Evolutionary conservation across 1,140 invertebrate species (phyloP).

Genomic region (Procambarus virginalis): DNA sequence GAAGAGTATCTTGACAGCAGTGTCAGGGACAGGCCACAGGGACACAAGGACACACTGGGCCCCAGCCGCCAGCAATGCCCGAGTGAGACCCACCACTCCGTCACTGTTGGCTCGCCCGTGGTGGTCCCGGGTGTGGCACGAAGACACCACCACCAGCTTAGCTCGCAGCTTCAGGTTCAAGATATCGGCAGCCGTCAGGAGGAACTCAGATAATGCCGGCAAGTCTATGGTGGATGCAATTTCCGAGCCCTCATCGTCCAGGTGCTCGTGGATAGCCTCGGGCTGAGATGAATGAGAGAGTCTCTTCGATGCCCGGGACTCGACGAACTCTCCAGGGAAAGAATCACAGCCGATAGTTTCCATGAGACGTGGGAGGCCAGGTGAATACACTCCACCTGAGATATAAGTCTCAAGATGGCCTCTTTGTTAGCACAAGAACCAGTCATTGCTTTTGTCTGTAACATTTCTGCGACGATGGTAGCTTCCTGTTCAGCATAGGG

Average conservation of each 20-base stretch:
- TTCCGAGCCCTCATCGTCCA: conserved; percentile 74
- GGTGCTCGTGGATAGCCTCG: conserved; percentile 72
- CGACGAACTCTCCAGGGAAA: conserved; percentile 81
- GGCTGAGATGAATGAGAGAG: conserved; percentile 72
- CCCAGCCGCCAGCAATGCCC: conserved; percentile 87
- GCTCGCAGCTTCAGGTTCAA: conserved; percentile 89
- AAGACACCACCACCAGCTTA: conserved; percentile 87
- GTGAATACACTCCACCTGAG: conserved; percentile 93
- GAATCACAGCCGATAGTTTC: conserved; percentile 88
- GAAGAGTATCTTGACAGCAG: conserved; percentile 92
- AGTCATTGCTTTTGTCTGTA: conserved; percentile 82
- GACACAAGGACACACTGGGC: conserved; percentile 92
- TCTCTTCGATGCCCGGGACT: conserved; percentile 69
- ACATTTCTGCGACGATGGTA: conserved; percentile 90
- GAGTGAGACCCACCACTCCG: conserved; percentile 86
- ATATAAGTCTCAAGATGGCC: conserved; percentile 86
- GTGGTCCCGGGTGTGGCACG: conserved; percentile 80
- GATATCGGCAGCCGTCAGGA: conserved; percentile 89
- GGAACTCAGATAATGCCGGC: conserved; percentile 89
- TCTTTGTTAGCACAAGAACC: conserved; percentile 86
- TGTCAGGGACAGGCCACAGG: conserved; percentile 94
- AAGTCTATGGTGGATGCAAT: conserved; percentile 78
- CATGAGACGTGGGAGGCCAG: conserved; percentile 94
- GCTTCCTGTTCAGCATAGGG: conserved; percentile 92
- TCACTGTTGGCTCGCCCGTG: conserved; percentile 79